Percentiles rank a stretch among this genome's conserved stretches.
These are phyloP conservation scores for Nephila pilipes DNA, from an alignment of 1,140 invertebrate genomes.

Conservation along the genomic window DNA sequence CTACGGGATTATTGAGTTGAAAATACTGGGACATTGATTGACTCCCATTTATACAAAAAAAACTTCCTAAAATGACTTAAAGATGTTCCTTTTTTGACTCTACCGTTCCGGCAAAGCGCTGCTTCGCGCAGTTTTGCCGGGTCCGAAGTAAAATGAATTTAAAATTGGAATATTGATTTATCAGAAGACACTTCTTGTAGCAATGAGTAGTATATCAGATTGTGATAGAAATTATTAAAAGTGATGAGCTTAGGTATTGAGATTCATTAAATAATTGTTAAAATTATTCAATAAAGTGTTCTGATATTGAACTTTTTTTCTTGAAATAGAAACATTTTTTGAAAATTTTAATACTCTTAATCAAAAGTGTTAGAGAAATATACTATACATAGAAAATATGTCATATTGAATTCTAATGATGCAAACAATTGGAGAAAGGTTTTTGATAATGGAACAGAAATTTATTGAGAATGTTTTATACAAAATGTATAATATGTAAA, in stretches of 20 bases:
- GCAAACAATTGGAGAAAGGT: neutral
- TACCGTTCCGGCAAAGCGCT: neutral
- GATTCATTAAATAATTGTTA: neutral
- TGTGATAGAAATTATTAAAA: constrained; percentile 30
- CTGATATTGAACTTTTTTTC: neutral
- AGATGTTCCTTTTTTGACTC: no score
- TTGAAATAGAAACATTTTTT: neutral
- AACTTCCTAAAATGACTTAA: no score
- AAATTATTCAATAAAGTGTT: neutral
- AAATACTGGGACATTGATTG: no score
- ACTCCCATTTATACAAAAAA: no score
- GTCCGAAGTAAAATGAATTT: neutral
- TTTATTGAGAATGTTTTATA: neutral
- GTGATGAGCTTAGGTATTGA: neutral
- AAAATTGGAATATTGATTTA: neutral
- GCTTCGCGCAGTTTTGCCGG: neutral
- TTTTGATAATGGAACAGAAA: neutral
- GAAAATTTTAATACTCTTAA: neutral
- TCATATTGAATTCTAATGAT: constrained; percentile 35
- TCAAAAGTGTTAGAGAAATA: neutral
- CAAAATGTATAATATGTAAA: constrained; percentile 10
- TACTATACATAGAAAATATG: neutral
- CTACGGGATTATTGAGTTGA: no score
- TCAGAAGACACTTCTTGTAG: neutral
- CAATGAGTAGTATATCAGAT: neutral